Percentiles rank a stretch among this genome's conserved stretches.
Evolutionary conservation across 2,797 vertebrate genomes (phyloP).

Genomic region (Spizella passerina): DNA sequence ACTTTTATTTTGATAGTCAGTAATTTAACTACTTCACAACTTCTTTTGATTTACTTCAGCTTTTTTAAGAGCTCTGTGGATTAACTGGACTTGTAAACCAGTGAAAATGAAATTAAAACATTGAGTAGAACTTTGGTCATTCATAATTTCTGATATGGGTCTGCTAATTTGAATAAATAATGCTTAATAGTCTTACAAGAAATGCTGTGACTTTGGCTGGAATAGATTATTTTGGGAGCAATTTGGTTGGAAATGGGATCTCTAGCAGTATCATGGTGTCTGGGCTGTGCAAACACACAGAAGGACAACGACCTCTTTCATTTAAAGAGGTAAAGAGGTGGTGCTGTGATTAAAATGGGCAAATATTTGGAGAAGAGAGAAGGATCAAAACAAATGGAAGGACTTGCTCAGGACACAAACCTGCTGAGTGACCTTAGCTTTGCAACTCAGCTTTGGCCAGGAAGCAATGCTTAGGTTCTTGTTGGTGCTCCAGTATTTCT

Average conservation of each 20-base stretch:
- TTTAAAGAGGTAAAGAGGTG: neutral
- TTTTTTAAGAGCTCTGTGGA: neutral
- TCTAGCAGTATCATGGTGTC: neutral
- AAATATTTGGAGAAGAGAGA: constrained; percentile 9
- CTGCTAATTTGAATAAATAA: neutral
- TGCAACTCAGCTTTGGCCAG: neutral
- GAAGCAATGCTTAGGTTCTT: neutral
- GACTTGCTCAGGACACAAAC: neutral
- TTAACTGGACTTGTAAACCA: neutral
- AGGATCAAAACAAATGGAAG: neutral
- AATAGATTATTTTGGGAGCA: neutral
- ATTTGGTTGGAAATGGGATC: neutral
- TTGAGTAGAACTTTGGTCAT: neutral
- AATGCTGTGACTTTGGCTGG: neutral
- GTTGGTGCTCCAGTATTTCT: neutral
- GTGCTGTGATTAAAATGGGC: neutral
- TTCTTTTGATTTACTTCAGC: neutral
- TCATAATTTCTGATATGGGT: neutral
- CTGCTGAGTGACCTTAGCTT: neutral
- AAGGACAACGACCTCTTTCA: neutral
- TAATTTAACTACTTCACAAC: neutral
- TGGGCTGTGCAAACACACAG: neutral
- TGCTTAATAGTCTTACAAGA: neutral
- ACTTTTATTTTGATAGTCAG: neutral
- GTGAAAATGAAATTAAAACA: neutral